Evolutionary conservation across 2,797 vertebrate genomes (phyloP), one percentile per base, ranked within the genome.

Genomic region (Pangasius krempfi): DNA sequence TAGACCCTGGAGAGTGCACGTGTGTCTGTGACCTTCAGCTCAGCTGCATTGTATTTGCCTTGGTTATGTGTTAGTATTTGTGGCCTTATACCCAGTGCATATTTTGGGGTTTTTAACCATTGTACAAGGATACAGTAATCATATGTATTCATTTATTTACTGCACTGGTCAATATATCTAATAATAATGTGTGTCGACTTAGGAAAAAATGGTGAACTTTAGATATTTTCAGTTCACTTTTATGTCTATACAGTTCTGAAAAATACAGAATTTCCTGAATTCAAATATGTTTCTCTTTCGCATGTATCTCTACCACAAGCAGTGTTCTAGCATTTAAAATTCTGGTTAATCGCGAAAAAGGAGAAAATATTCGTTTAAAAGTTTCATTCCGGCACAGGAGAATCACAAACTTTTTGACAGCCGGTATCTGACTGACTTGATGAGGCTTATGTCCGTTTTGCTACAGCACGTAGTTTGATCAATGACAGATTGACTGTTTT

Each of bases 1-100:
- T 88, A 88, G 58, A 84, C 70, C 58, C 81, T 54, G 68, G 79
- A 88, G 70, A 84, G 87, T 54, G 20, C n/a, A 54, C 7, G 44
- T 22, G 75, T 79, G 2, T 85, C 44, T 85, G 30, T 85, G 72
- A 78, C 72, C 72, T 78, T 85, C 73, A 78, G 58, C 72, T 76
- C 30, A 54, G 72, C 58, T 85, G 73, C 16, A 7, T 64, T 64
- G 37, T n/a, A 83, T 47, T n/a, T 84, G 44, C n/a, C 16, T 52
- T 25, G 60, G 73, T 68, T 68, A 22, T 10, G 2, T 20, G 18
- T 18, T 70, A n/a, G 16, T 62, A 16, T 88, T 88, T 62, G 16
- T 7, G 52, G 22, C 7, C 27, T 88, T 58, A n/a, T 56, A 60
- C 33, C 58, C 9, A 1, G 2, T 30, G 56, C 30, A 58, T 58